A percentile compares a stretch with the other conserved stretches of the same genome.
Evolutionary conservation across 1,140 invertebrate genomes (phyloP).

Genomic region (Zaprionus lachaisei): DNA sequence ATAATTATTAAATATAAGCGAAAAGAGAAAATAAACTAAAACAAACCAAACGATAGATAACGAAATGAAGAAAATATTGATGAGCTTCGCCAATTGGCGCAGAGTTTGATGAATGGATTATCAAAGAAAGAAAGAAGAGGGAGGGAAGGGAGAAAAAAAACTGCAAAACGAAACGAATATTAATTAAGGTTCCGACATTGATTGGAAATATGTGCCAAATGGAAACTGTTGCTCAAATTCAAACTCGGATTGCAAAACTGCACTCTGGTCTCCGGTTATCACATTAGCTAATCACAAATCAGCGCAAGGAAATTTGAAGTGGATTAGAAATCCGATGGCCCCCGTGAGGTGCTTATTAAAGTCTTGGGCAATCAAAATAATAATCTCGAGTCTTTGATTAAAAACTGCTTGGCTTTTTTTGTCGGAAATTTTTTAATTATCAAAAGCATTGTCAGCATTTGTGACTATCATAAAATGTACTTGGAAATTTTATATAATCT

Average conservation of each 20-base stretch:
- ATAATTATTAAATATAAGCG: constrained; percentile 36
- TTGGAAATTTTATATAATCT: background rate
- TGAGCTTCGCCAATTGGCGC: background rate
- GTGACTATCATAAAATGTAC: background rate
- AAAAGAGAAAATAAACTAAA: constrained; percentile 14
- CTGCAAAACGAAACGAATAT: constrained; percentile 25
- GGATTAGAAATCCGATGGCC: background rate
- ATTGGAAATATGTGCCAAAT: constrained; percentile 33
- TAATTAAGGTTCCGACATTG: constrained; percentile 43
- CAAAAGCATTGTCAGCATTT: background rate
- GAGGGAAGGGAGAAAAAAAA: background rate
- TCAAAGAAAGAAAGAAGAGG: constrained; percentile 6
- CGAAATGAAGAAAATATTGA: constrained; percentile 23
- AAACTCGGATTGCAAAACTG: constrained; percentile 22
- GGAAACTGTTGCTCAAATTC: constrained; percentile 30
- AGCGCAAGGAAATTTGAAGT: constrained; percentile 7
- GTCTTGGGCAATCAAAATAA: background rate
- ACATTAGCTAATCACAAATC: constrained; percentile 29
- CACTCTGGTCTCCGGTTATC: constrained; percentile 10
- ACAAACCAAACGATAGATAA: constrained; percentile 24
- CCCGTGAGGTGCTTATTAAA: constrained; percentile 1
- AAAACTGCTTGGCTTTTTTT: background rate
- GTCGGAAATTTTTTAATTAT: background rate
- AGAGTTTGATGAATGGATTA: constrained; percentile 46
- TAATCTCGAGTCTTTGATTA: background rate